A percentile compares a stretch with the other conserved stretches of the same genome.
phyloP scores from a whole-genome alignment of 2,113 vertebrate genomes.

The Cephalopholis sonnerati region DNA sequence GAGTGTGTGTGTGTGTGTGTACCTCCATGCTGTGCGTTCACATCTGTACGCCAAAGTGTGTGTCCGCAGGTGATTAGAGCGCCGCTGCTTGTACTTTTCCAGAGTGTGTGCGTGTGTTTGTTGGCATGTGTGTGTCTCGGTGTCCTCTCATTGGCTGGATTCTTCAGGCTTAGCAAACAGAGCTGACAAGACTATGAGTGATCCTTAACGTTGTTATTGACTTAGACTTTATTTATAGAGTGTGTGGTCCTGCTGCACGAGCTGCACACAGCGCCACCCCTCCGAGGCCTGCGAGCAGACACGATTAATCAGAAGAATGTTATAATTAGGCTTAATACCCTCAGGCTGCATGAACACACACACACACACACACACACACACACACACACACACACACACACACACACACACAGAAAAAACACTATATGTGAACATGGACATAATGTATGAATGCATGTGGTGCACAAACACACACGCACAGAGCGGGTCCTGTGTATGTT shows the following conservation, averaged over 20 bases:
- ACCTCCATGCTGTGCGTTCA: conserved; percentile 1
- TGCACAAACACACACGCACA: conserved; percentile 55
- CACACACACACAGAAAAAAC: conserved; percentile 68
- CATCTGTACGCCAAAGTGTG: conserved; percentile 22
- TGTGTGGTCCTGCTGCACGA: conserved; percentile 61
- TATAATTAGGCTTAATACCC: conserved; percentile 82
- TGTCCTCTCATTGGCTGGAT: conserved; percentile 62
- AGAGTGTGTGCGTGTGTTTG: conserved; percentile 46
- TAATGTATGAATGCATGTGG: conserved; percentile 75
- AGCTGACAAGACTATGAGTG: conserved; percentile 72
- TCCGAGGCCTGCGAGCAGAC: conserved; percentile 63
- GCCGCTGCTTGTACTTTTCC: conserved; percentile 44
- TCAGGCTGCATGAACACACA: conserved; percentile 64
- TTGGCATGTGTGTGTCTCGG: background rate
- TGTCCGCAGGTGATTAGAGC: conserved; percentile 49
- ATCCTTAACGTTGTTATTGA: conserved; percentile 76
- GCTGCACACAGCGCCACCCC: conserved; percentile 44
- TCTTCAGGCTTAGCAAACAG: conserved; percentile 67
- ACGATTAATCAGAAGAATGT: conserved; percentile 81
- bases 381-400: conserved; percentile 44
- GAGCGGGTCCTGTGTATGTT: conserved; percentile 11
- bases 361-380: conserved; percentile 42
- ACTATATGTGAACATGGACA: conserved; percentile 65
- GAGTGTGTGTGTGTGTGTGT: conserved; percentile 21
- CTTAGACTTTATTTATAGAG: conserved; percentile 79